phyloP scores from a whole-genome alignment of 1,140 invertebrate species.

The Gyrodactylus salaris region DNA sequence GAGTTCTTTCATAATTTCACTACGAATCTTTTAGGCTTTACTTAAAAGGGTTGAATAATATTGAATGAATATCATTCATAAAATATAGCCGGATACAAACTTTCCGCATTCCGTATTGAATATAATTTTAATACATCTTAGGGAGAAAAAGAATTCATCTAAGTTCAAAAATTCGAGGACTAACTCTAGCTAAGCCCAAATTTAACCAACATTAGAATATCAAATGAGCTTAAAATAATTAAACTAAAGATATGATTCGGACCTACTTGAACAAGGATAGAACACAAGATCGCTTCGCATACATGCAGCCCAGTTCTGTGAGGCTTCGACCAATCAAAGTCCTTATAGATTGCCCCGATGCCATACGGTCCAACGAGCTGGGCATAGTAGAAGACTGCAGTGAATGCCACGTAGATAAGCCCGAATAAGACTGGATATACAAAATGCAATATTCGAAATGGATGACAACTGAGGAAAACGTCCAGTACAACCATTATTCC shows the following conservation, averaged over 20 bases:
- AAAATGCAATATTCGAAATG: neutral
- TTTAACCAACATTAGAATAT: no score
- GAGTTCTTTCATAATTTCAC: no score
- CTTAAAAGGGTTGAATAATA: no score
- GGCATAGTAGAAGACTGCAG: neutral
- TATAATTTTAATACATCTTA: no score
- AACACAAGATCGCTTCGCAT: neutral
- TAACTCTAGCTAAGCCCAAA: no score
- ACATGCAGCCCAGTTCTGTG: neutral
- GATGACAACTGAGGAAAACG: neutral
- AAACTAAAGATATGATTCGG: neutral
- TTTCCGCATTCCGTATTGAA: no score
- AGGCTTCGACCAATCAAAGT: neutral
- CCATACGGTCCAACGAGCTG: neutral
- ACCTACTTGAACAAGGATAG: neutral
- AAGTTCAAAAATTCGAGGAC: no score
- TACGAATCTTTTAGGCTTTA: no score
- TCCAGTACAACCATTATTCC: neutral
- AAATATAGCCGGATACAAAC: no score
- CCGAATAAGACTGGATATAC: neutral
- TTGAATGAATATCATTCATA: no score
- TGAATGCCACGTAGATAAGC: neutral
- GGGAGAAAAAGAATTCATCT: no score
- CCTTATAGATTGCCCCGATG: neutral
- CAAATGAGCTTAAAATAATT: no score